A percentile compares a stretch with the other conserved stretches of the same genome.
phyloP scores from a whole-genome alignment of 2,113 vertebrate genomes.

The Callionymus lyra region DNA sequence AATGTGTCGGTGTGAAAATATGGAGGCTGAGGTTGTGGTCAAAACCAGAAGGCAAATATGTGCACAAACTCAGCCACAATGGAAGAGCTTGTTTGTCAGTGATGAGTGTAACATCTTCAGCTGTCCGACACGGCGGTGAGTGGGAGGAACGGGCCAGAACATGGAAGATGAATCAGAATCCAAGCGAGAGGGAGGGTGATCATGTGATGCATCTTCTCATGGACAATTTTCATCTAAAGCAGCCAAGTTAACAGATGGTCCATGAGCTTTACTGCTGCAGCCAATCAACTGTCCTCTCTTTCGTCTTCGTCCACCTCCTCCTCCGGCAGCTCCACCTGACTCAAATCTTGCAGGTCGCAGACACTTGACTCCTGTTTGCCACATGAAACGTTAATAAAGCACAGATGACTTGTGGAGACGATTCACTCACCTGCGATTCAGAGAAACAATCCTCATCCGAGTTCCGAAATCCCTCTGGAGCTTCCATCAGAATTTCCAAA shows the following conservation, averaged over 20 bases:
- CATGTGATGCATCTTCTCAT: conserved; percentile 31
- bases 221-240: conserved; percentile 12
- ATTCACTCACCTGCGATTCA: conserved; percentile 46
- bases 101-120: conserved; percentile 24
- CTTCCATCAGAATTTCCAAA: conserved; percentile 58
- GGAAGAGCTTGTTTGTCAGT: conserved; percentile 58
- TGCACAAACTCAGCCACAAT: conserved; percentile 48
- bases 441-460: conserved; percentile 56
- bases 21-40: conserved; percentile 6
- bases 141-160: conserved; percentile 18
- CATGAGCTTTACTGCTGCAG: conserved; percentile 1
- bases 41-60: conserved; percentile 38
- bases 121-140: conserved; percentile 13
- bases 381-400: too few species aligned
- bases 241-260: neutral
- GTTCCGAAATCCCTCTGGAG: conserved; percentile 62
- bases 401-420: too few species aligned
- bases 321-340: conserved; percentile 28
- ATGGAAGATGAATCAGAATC: conserved; percentile 6
- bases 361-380: conserved; percentile 36
- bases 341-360: conserved; percentile 38
- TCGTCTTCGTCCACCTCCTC: conserved; percentile 29
- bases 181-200: conserved; percentile 22
- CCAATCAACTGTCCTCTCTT: conserved; percentile 1
- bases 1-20: conserved; percentile 18